phyloP scores from a whole-genome alignment of 2,797 vertebrate genomes.

The Cossypha polioptera region DNA sequence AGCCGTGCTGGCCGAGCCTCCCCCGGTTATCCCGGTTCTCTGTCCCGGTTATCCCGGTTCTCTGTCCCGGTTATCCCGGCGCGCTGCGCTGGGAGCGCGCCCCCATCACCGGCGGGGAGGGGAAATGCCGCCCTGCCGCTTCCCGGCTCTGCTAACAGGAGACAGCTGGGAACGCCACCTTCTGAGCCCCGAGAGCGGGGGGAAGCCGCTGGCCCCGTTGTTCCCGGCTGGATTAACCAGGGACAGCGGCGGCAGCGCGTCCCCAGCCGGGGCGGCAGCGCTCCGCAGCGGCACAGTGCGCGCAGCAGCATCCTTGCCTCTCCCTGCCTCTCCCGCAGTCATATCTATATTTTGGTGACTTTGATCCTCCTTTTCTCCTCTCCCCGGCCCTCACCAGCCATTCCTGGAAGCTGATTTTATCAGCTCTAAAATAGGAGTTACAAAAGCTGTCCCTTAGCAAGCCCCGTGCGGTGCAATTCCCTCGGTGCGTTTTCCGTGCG shows the following conservation, averaged over 20 bases:
- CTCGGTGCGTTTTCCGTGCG: rapidly evolving
- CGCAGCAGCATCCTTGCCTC: neutral
- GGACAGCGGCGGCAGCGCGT: neutral
- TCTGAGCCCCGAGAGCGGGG: neutral
- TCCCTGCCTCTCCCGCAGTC: neutral
- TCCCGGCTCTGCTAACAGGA: no score
- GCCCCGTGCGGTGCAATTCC: neutral
- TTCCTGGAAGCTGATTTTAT: slow-evolving; percentile 51
- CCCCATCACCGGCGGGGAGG: neutral
- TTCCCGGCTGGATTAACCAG: neutral
- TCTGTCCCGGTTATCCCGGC: neutral
- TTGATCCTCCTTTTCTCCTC: slow-evolving; percentile 50
- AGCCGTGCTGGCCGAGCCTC: neutral
- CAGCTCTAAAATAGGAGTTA: neutral
- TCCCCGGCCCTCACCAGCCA: neutral
- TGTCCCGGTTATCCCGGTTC: no score
- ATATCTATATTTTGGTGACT: neutral
- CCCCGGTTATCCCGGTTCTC: no score
- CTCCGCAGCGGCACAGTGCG: neutral
- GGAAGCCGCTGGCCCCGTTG: neutral
- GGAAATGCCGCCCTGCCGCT: no score
- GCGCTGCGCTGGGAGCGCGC: neutral
- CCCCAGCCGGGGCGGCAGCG: neutral
- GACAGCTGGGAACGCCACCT: neutral
- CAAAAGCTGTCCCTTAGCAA: neutral